A percentile compares a stretch with the other conserved stretches of the same genome.
Conservation (phyloP, 2,888 invertebrate genomes). For the Hirtodrosophila confusa region DNA sequence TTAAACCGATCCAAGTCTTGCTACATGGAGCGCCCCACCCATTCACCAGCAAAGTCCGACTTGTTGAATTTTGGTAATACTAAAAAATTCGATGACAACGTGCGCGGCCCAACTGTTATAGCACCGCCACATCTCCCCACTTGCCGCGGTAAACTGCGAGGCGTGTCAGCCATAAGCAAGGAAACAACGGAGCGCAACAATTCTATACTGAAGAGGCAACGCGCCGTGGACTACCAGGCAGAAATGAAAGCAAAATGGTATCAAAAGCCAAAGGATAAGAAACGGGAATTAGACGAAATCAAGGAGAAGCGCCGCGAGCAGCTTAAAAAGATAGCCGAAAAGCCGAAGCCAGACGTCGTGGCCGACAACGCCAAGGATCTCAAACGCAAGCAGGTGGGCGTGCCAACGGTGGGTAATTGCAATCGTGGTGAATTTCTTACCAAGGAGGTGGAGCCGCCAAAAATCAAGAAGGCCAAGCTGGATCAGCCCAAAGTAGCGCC, state of each 20-base stretch:
- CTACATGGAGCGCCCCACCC: slow-evolving; percentile 18
- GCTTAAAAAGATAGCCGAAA: slow-evolving; percentile 74
- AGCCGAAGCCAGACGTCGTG: slow-evolving; percentile 20
- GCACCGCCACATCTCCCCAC: slow-evolving; percentile 73
- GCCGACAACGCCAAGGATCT: not conserved
- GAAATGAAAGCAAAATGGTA: slow-evolving; percentile 76
- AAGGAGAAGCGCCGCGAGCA: slow-evolving; percentile 75
- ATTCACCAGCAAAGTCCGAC: not conserved
- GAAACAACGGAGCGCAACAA: slow-evolving; percentile 10
- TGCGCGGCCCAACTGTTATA: slow-evolving; percentile 67
- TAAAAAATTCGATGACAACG: not conserved
- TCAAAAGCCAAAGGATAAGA: slow-evolving; percentile 70
- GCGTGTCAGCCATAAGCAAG: slow-evolving; percentile 53
- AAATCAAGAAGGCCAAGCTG: slow-evolving; percentile 42
- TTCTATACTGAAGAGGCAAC: slow-evolving; percentile 37
- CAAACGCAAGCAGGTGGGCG: slow-evolving; percentile 44
- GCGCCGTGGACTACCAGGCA: slow-evolving; percentile 19
- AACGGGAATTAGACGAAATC: slow-evolving; percentile 43
- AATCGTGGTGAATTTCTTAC: slow-evolving; percentile 86
- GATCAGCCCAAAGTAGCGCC: slow-evolving; percentile 5
- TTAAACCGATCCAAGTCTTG: slow-evolving; percentile 32
- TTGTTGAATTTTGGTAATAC: too few relatives aligned
- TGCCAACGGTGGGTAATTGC: slow-evolving; percentile 85
- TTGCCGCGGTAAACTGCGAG: slow-evolving; percentile 77
- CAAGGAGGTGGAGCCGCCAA: slow-evolving; percentile 58